These are phyloP conservation scores for Rambutsinella grinnellia DNA, from an alignment of 2,888 invertebrate genomes.

Conservation along the genomic window DNA sequence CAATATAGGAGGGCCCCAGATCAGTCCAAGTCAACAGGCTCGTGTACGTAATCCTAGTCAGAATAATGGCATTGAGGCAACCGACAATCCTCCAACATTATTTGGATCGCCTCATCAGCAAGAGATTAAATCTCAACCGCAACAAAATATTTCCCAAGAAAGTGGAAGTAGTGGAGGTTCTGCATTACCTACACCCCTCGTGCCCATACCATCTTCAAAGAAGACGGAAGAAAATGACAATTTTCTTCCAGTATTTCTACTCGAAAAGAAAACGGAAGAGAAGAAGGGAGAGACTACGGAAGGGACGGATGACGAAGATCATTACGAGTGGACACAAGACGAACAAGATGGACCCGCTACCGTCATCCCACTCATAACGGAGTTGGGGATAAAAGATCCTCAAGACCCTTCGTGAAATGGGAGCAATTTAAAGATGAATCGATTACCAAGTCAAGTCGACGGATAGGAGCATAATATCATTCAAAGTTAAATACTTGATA, in stretches of 20 bases:
- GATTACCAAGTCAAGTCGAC: constrained; percentile 31
- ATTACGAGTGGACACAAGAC: constrained; percentile 49
- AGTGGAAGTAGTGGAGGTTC: not conserved
- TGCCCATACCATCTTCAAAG: constrained; percentile 1
- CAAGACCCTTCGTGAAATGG: not conserved
- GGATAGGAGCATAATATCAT: constrained; percentile 52
- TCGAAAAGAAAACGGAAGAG: constrained; percentile 33
- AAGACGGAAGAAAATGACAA: constrained; percentile 11
- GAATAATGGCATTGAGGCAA: constrained; percentile 6
- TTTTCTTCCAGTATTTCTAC: constrained; percentile 59
- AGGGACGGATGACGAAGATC: constrained; percentile 46
- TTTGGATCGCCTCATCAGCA: not conserved
- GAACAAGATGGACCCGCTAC: constrained; percentile 61
- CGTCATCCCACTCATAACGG: constrained; percentile 66
- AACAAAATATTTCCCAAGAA: not conserved
- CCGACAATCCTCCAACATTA: not conserved
- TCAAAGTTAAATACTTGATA: constrained; percentile 21
- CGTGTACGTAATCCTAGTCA: constrained; percentile 21
- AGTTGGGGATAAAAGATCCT: constrained; percentile 64
- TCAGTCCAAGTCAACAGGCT: constrained; percentile 17
- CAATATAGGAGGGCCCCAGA: constrained; percentile 11
- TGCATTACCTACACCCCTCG: not conserved
- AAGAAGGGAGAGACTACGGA: constrained; percentile 18
- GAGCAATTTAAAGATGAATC: constrained; percentile 14
- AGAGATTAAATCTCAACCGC: not conserved